Conservation (phyloP, 2,797 vertebrate species). For the Bothrops alternatus region DNA sequence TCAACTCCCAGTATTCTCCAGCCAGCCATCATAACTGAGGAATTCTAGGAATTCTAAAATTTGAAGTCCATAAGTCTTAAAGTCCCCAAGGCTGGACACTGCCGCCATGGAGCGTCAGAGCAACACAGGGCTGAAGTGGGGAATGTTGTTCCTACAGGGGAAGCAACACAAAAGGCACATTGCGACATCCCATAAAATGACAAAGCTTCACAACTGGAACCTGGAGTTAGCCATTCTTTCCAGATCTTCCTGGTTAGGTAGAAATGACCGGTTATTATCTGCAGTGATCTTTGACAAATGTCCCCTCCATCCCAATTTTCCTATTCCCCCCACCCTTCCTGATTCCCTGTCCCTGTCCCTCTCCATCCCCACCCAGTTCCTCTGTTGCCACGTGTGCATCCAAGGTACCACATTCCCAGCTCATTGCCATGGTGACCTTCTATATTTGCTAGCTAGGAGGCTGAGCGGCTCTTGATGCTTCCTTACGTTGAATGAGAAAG, state of each 20-base stretch:
- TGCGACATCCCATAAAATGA: not conserved
- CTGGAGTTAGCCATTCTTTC: not conserved
- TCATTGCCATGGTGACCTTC: constrained; percentile 29
- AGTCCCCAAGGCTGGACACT: not conserved
- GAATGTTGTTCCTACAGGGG: not conserved
- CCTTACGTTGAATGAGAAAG: not conserved
- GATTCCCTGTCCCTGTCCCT: not conserved
- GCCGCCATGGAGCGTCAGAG: not conserved
- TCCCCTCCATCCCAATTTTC: not conserved
- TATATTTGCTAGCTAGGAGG: not conserved
- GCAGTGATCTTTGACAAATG: no score
- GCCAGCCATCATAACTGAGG: not conserved
- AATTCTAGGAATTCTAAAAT: not conserved
- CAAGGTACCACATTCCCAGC: constrained; percentile 31
- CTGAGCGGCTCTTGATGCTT: not conserved
- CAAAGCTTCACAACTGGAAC: not conserved
- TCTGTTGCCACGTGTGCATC: constrained; percentile 11
- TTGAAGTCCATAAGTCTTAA: not conserved
- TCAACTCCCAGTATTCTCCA: not conserved
- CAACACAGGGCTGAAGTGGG: not conserved
- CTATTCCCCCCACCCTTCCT: not conserved
- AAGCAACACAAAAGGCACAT: not conserved
- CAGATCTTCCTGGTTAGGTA: not conserved
- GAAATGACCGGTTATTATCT: not conserved
- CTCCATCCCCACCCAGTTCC: not conserved